These are phyloP conservation scores for Gorsachius goisagi DNA, from an alignment of 2,113 vertebrate genomes.

Conservation along the genomic window DNA sequence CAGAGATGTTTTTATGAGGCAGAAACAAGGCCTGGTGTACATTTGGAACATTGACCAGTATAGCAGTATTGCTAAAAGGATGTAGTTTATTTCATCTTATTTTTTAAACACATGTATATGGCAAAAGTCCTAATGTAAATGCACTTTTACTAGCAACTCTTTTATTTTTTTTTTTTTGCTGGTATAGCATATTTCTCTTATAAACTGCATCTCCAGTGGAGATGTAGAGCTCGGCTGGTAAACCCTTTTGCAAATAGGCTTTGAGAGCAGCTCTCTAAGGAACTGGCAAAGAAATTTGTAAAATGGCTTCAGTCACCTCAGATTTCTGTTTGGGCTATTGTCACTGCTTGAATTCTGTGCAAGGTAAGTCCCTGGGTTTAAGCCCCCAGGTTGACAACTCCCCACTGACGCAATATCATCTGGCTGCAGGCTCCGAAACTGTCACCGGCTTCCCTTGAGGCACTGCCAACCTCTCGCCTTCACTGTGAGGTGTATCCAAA, in stretches of 20 bases:
- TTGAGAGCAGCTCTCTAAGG: background rate
- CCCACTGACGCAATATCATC: too few relatives aligned
- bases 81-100: background rate
- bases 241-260: background rate
- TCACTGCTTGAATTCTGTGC: background rate
- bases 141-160: background rate
- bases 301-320: background rate
- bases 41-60: background rate
- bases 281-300: background rate
- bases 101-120: background rate
- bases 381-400: background rate
- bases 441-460: too few relatives aligned
- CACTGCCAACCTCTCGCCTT: background rate
- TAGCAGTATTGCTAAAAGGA: background rate
- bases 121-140: background rate
- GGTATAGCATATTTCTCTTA: background rate
- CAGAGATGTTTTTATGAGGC: background rate
- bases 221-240: background rate
- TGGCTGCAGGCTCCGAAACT: background rate
- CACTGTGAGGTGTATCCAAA: accelerated
- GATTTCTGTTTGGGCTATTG: background rate
- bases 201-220: background rate
- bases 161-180: background rate
- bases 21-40: background rate
- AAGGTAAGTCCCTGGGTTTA: background rate